Evolutionary conservation across 2,797 vertebrate genomes (phyloP).

Genomic region (Cynopterus sphinx): DNA sequence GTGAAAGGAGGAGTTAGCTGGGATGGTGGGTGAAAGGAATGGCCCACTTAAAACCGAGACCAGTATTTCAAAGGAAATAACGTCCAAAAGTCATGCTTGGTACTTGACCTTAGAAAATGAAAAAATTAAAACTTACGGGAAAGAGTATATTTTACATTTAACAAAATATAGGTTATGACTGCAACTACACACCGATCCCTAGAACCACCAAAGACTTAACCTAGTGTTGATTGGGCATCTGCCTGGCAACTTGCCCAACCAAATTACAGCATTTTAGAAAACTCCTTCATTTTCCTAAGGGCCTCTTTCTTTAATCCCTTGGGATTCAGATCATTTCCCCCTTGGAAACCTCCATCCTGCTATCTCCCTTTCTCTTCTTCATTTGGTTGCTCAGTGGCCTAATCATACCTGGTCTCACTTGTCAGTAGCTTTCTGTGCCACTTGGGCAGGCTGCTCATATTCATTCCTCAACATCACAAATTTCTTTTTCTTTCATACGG

Average conservation of each 20-base stretch:
- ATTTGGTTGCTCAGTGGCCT: rapidly evolving
- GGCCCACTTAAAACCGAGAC: neutral
- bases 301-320: neutral
- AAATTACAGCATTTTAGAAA: neutral
- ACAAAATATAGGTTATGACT: neutral
- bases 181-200: neutral
- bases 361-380: neutral
- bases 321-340: neutral
- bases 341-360: neutral
- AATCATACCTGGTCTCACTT: neutral
- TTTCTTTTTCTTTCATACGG: neutral
- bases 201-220: neutral
- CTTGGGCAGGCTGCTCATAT: neutral
- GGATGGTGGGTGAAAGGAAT: neutral
- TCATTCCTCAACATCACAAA: neutral
- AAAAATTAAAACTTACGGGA: neutral
- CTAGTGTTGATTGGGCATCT: neutral
- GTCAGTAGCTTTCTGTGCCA: neutral
- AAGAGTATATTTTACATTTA: neutral
- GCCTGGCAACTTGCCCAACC: neutral
- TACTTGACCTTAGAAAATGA: neutral
- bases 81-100: neutral
- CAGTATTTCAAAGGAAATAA: neutral
- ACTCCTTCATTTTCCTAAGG: neutral
- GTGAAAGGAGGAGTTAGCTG: neutral